phyloP scores from a whole-genome alignment of 2,797 vertebrate genomes.

The Sylvia borin region DNA sequence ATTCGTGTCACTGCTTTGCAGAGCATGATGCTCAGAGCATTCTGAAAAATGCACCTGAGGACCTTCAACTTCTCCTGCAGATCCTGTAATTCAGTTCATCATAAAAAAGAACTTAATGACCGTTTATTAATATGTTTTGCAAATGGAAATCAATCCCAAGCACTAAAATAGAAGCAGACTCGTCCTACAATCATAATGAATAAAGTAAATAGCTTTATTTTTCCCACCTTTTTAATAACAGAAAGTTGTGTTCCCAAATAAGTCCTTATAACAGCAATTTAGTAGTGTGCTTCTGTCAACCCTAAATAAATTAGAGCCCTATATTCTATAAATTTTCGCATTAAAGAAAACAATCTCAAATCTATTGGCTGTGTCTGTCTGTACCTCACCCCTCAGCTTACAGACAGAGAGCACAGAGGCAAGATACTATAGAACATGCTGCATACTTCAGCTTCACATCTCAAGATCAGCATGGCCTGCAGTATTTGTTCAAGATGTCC shows the following conservation, averaged over 20 bases:
- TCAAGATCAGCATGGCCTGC: neutral
- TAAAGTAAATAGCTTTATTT: neutral
- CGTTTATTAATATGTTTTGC: neutral
- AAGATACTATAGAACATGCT: neutral
- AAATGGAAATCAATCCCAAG: constrained; percentile 14
- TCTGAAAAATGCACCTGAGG: neutral
- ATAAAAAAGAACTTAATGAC: neutral
- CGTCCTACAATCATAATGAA: neutral
- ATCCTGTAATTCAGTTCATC: neutral
- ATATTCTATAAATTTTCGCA: neutral
- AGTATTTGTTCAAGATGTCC: neutral
- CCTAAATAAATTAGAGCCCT: neutral
- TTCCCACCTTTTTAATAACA: neutral
- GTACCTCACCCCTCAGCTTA: neutral
- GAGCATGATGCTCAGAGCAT: neutral
- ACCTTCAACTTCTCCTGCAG: neutral
- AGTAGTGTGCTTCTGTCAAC: neutral
- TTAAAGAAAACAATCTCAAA: neutral
- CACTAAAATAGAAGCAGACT: neutral
- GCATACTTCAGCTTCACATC: neutral
- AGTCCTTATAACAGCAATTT: neutral
- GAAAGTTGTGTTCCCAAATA: neutral
- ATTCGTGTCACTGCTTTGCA: neutral
- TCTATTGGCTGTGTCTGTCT: neutral
- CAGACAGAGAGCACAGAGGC: neutral